phyloP scores from a whole-genome alignment of 1,140 invertebrate genomes.

The Eufriesea mexicana region DNA sequence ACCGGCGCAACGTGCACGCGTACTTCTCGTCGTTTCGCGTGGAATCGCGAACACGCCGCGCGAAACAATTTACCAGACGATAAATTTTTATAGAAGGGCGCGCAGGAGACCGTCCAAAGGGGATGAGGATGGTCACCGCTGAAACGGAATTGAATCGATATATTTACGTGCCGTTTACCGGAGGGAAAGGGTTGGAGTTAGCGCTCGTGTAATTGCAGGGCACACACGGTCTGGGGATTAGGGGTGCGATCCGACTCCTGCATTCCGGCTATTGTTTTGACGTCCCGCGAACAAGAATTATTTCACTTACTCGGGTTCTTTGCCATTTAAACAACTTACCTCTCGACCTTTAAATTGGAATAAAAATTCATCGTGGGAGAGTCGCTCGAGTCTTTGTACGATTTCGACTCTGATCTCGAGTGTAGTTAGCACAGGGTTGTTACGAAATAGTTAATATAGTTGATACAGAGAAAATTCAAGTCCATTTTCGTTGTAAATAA shows the following conservation, averaged over 20 bases:
- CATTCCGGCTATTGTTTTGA: constrained; percentile 20
- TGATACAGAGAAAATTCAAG: no score
- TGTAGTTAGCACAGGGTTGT: no score
- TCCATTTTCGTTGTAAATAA: no score
- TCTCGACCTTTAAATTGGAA: no score
- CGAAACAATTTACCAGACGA: constrained; percentile 83
- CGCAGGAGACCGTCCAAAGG: constrained; percentile 47
- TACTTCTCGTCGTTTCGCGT: constrained; percentile 61
- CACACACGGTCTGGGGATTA: constrained; percentile 39
- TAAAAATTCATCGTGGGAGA: no score
- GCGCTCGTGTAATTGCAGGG: constrained; percentile 79
- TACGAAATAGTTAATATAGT: no score
- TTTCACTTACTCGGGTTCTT: neutral
- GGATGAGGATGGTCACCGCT: constrained; percentile 64
- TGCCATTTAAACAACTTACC: neutral
- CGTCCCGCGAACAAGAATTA: constrained; percentile 1
- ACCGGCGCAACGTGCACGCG: constrained; percentile 44
- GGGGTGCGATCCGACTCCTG: constrained; percentile 51
- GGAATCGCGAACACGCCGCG: constrained; percentile 75
- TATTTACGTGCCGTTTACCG: constrained; percentile 82
- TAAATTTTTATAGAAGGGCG: constrained; percentile 83
- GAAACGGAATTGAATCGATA: constrained; percentile 83
- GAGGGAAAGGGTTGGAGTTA: constrained; percentile 75
- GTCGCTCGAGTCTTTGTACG: no score
- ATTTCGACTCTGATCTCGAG: no score